A percentile compares a stretch with the other conserved stretches of the same genome.
These are phyloP conservation scores for Mythimna albipuncta DNA, from an alignment of 2,888 invertebrate genomes.

Conservation along the genomic window DNA sequence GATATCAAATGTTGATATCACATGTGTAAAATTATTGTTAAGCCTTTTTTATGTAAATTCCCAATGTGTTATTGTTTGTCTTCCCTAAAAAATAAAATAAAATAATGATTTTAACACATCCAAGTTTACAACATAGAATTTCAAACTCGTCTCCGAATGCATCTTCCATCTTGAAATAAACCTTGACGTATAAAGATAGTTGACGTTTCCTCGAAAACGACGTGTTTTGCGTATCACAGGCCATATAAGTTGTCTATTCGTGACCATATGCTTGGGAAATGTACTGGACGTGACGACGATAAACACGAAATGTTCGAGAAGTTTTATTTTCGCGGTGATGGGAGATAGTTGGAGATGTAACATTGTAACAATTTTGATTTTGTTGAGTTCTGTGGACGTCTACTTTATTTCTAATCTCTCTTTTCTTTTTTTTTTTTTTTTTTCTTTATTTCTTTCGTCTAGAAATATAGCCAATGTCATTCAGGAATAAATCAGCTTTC, in stretches of 20 bases:
- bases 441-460: no score
- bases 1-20: no score
- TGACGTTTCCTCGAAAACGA: constrained; percentile 2
- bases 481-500: no score
- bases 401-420: no score
- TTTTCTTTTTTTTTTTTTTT: no score
- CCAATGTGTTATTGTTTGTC: no score
- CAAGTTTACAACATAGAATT: not conserved
- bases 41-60: no score
- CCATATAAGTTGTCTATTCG: constrained; percentile 38
- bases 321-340: constrained; percentile 28
- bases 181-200: not conserved
- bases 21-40: no score
- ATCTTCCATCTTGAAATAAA: constrained; percentile 10
- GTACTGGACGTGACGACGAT: constrained; percentile 43
- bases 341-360: not conserved
- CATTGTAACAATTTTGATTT: constrained; percentile 14
- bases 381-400: not conserved
- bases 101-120: no score
- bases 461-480: no score
- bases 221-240: constrained; percentile 9
- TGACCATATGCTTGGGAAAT: constrained; percentile 35
- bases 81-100: no score
- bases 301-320: constrained; percentile 11
- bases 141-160: constrained; percentile 1